phyloP scores from a whole-genome alignment of 2,113 vertebrate genomes.

The Telmatochromis brachygnathus region DNA sequence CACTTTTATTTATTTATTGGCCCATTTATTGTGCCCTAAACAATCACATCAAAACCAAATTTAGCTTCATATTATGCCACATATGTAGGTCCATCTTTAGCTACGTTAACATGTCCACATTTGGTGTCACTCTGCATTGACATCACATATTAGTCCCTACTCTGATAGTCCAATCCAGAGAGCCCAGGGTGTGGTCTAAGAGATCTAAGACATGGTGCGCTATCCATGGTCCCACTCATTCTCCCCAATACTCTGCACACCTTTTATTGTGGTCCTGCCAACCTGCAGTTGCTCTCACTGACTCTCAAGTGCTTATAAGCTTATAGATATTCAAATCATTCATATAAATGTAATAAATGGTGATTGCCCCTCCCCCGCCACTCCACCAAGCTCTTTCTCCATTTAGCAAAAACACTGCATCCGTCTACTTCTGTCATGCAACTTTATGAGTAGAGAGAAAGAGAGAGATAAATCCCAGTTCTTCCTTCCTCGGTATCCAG shows the following conservation, averaged over 20 bases:
- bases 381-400: not conserved
- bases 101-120: slow-evolving; percentile 67
- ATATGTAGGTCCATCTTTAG: slow-evolving; percentile 65
- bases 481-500: not conserved
- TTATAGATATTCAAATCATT: not conserved
- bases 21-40: not conserved
- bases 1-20: not conserved
- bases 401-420: not conserved
- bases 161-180: slow-evolving; percentile 24
- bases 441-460: not conserved
- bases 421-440: not conserved
- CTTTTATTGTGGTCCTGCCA: not conserved
- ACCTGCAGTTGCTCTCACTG: not conserved
- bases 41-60: slow-evolving; percentile 32
- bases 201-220: not conserved
- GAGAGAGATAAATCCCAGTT: not conserved
- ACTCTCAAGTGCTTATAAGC: not conserved
- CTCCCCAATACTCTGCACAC: not conserved
- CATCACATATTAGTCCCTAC: not conserved
- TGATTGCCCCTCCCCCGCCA: not conserved
- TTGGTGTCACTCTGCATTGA: slow-evolving; percentile 48
- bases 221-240: slow-evolving; percentile 55
- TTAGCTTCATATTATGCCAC: slow-evolving; percentile 30
- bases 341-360: not conserved
- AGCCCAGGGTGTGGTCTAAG: slow-evolving; percentile 35